Conservation (phyloP, 2,113 vertebrate species). For the Procavia capensis region DNA sequence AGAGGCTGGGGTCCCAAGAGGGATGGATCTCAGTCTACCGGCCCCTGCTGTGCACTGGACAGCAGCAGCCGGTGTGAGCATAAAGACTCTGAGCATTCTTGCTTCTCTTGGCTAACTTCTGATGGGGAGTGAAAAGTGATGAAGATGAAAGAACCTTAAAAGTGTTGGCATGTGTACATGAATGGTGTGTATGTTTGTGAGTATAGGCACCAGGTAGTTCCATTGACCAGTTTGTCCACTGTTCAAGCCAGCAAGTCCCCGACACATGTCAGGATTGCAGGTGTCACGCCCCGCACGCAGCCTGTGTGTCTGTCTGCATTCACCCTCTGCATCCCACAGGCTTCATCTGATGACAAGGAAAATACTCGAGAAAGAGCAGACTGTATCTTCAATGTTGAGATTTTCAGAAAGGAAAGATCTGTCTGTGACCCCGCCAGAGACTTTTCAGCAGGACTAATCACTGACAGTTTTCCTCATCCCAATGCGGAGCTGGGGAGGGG, state of each 20-base stretch:
- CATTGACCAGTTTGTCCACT: neutral
- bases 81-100: neutral
- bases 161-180: neutral
- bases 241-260: neutral
- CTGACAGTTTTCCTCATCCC: neutral
- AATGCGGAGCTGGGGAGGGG: neutral
- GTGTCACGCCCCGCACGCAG: neutral
- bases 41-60: neutral
- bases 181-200: neutral
- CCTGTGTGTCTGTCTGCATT: neutral
- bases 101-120: conserved; percentile 10
- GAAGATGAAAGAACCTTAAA: neutral
- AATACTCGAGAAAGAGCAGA: neutral
- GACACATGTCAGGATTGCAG: neutral
- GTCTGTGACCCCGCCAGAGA: neutral
- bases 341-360: conserved; percentile 24
- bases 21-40: neutral
- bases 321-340: neutral
- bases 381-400: neutral
- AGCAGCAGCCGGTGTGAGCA: neutral
- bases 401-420: neutral
- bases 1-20: neutral
- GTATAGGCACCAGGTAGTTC: neutral
- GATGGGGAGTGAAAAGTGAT: neutral
- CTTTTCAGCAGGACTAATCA: neutral